Percentiles rank a stretch among this genome's conserved stretches.
These are phyloP conservation scores for Pantala flavescens DNA, from an alignment of 1,140 invertebrate genomes.

Conservation along the genomic window DNA sequence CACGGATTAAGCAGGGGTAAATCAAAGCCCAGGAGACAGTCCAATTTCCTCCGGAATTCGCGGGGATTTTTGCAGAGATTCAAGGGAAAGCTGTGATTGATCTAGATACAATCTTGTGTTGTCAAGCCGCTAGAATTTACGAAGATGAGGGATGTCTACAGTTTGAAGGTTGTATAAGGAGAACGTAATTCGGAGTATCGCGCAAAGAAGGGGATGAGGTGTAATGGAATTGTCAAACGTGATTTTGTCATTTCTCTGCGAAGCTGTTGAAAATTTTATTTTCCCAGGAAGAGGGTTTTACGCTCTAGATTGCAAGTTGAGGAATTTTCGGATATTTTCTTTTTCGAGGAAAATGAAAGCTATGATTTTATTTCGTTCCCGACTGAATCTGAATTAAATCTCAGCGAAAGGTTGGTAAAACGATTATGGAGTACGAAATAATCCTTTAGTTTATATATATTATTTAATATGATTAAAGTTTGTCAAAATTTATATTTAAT, in stretches of 20 bases:
- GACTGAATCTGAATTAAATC: too few relatives aligned
- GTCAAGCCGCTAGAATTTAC: background rate
- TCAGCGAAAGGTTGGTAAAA: too few relatives aligned
- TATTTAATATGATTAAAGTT: too few relatives aligned
- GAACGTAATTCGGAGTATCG: background rate
- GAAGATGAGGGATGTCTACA: background rate
- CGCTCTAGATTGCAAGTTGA: too few relatives aligned
- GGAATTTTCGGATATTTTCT: too few relatives aligned
- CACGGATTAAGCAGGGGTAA: background rate
- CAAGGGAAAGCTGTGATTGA: background rate
- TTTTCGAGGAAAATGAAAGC: too few relatives aligned
- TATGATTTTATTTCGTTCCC: too few relatives aligned
- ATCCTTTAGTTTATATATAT: too few relatives aligned
- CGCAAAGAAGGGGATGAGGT: background rate
- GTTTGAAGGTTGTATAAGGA: background rate
- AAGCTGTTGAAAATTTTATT: too few relatives aligned
- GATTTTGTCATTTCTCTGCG: background rate
- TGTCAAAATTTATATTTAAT: too few relatives aligned
- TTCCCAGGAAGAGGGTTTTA: too few relatives aligned
- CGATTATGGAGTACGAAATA: too few relatives aligned
- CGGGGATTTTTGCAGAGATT: background rate
- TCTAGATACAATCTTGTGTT: background rate
- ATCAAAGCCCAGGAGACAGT: background rate
- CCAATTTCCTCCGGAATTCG: background rate
- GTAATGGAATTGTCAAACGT: constrained; percentile 7